Evolutionary conservation across 1,140 invertebrate genomes (phyloP), one percentile per base, ranked within the genome.

Genomic region (Drosophila sp.): DNA sequence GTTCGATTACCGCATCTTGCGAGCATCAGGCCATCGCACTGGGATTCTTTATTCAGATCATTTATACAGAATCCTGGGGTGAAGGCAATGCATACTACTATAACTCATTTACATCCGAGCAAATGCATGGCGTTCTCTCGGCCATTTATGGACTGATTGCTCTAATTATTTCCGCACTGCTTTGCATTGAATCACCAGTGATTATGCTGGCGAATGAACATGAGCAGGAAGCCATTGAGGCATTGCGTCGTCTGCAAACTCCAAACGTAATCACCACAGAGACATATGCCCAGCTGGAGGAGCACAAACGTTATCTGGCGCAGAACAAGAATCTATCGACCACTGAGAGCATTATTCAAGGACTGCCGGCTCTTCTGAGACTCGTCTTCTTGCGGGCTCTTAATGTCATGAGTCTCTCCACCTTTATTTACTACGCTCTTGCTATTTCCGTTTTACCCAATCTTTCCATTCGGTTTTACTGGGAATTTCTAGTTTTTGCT

Each of bases 151-250:
- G 82, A 0, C 0, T 79, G 6, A 27, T 80, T 13, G 72, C 45
- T 0, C 7, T 89, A 0, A 8, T 53, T 13, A 0, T 74, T 27
- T 67, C 66, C 21, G 27, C 13, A 0, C 40, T 83, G 0, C 7
- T 74, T 8, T 46, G 13, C 41, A 74, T 80, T 18, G 83, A 87
- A n/a, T 87, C 83, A 7, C 83, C 83, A 9, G 83, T 87, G 8
- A 58, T 71, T 6, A 16, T 58, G 67, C 51, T 87, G 58, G 69
- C 59, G 13, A 83, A 77, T 27, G 81, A 78, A 6, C 46, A 87
- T 0, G 84, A 89, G 32, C 21, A 54, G 6, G 29, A 58, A 4
- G 83, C 83, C 9, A 50, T 80, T 0, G 83, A 89, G 4, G 38
- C 66, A 27, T 45, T 89, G 34, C 79, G 83, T 0, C 76, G 84